phyloP scores from a whole-genome alignment of 2,888 invertebrate species.

The Ganaspis brasiliensis region DNA sequence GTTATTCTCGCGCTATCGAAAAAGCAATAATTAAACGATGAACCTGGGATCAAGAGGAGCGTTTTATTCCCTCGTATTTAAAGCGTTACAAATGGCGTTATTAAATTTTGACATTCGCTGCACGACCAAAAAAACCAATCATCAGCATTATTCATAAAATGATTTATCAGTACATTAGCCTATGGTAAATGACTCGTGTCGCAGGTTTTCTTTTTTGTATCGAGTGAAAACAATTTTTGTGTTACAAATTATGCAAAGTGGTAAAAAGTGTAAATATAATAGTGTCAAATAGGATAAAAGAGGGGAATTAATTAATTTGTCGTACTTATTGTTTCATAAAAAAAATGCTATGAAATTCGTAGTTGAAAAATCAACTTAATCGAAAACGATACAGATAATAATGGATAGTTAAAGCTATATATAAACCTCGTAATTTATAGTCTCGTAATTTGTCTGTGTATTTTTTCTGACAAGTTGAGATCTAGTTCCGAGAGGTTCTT shows the following conservation, averaged over 20 bases:
- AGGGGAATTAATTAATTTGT: too few relatives aligned
- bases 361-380: too few relatives aligned
- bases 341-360: too few relatives aligned
- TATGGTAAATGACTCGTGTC: constrained; percentile 25
- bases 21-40: constrained; percentile 33
- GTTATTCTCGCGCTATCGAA: constrained; percentile 7
- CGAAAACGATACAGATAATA: not conserved
- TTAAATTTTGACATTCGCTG: constrained; percentile 59
- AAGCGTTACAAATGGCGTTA: constrained; percentile 59
- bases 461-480: not conserved
- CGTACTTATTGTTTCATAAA: too few relatives aligned
- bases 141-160: constrained; percentile 13
- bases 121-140: constrained; percentile 16
- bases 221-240: not conserved
- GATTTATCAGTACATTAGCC: constrained; percentile 18
- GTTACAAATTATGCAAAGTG: not conserved
- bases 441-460: not conserved
- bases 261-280: too few relatives aligned
- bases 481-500: not conserved
- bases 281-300: too few relatives aligned
- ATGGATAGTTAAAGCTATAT: not conserved
- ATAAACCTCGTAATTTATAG: not conserved
- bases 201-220: not conserved
- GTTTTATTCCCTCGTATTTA: not conserved
- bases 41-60: constrained; percentile 22